Base-by-base conservation (phyloP, 2,888 invertebrate species). In the Epirrhoe tristata region DNA sequence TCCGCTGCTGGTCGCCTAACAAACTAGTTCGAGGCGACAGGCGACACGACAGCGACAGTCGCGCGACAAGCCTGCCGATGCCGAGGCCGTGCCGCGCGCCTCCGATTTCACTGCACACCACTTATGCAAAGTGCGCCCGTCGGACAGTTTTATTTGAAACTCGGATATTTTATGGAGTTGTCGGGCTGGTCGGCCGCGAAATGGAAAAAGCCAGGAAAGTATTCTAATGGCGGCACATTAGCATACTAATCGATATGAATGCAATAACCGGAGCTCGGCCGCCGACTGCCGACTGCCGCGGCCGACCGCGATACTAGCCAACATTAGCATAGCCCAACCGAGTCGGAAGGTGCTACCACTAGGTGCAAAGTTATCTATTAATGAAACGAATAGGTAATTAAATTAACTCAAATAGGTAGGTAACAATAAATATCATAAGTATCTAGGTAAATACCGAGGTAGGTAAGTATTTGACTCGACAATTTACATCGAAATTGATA, bases 191-290 rank as follows among this genome's bases (percentile, higher is more conserved):
- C 58, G 67, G 63, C 67, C 48, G 59, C 67, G 59, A 66, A 66
- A 70, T 71, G 71, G 72, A 70, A 72, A 68, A 70, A 53, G 68
- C 70, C 72, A 71, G 57, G 69, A 74, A 66, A 69, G 68, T 71
- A 63, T 69, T 69, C 66, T 67, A 61, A 64, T 67, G 59, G 58
- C 52, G 66, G 61, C 17, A 64, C 58, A 68, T 73, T 69, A 54
- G 74, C 73, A 75, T 74, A 61, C 34, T 66, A 67, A 68, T 52
- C 51, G 67, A 73, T 69, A 67, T 66, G 66, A 51, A 52, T 34
- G 56, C 54, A 54, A 50, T 50, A 32, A 17, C 57, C 12, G 34
- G 54, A 14, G 43, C 39, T 43, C 34, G 46, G 12, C 32, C 52
- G 16, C 36, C 51, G 17, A 43, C 10, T 24, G 16, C 36, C 51